Conservation (phyloP, 2,888 invertebrate genomes). For the Caenorhabditis virilis region DNA sequence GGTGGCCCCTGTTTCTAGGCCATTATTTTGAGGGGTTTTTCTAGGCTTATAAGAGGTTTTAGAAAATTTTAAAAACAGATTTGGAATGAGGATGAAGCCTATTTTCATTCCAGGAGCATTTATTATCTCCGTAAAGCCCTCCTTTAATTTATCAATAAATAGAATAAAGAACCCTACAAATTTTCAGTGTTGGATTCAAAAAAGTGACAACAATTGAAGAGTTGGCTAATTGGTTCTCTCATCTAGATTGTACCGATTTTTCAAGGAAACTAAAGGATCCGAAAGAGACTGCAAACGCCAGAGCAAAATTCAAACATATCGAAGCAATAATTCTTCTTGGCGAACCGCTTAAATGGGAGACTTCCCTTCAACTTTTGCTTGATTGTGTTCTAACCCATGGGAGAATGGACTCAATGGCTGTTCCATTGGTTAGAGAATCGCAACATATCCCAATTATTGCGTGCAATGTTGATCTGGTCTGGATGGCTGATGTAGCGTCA, state of each 20-base stretch:
- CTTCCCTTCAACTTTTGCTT: constrained; percentile 75
- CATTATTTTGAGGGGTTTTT: too few relatives aligned
- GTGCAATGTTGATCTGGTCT: constrained; percentile 77
- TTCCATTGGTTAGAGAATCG: constrained; percentile 5
- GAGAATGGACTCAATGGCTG: constrained; percentile 56
- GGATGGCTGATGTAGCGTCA: constrained; percentile 77
- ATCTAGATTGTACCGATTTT: constrained; percentile 75
- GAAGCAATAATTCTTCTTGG: constrained; percentile 75
- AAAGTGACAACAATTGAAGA: constrained; percentile 74
- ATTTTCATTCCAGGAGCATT: too few relatives aligned
- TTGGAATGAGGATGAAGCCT: too few relatives aligned
- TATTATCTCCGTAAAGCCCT: too few relatives aligned
- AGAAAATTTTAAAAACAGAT: too few relatives aligned
- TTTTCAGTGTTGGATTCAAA: constrained; percentile 74
- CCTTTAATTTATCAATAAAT: too few relatives aligned
- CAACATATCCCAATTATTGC: constrained; percentile 77
- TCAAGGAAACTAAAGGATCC: constrained; percentile 59
- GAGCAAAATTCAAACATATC: constrained; percentile 41
- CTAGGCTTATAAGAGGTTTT: too few relatives aligned
- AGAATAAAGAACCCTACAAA: too few relatives aligned
- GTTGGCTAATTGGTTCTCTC: constrained; percentile 74
- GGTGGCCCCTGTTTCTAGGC: too few relatives aligned
- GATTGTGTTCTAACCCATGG: constrained; percentile 75
- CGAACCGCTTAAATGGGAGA: constrained; percentile 77
- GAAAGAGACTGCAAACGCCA: constrained; percentile 26